phyloP scores from a whole-genome alignment of 2,113 vertebrate species.

The Silurus meridionalis region DNA sequence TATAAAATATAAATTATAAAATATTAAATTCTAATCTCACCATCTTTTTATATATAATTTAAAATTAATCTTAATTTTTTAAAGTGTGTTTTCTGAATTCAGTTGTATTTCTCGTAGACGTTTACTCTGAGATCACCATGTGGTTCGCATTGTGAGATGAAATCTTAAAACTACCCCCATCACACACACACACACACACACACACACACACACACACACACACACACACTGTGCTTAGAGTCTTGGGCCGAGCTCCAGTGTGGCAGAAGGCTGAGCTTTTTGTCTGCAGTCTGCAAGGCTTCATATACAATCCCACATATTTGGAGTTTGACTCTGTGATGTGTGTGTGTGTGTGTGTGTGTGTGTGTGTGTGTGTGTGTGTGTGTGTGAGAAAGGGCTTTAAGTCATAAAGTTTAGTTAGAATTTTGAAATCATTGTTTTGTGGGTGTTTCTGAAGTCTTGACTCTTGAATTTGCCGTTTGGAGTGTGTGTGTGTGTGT shows the following conservation, averaged over 20 bases:
- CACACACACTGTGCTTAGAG: constrained; percentile 5
- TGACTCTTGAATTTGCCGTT: background rate
- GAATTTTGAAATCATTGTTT: background rate
- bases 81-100: background rate
- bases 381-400: background rate
- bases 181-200: constrained; percentile 13
- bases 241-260: constrained; percentile 33
- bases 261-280: constrained; percentile 43
- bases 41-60: background rate
- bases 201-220: background rate
- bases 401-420: background rate
- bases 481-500: too few species aligned
- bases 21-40: background rate
- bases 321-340: background rate
- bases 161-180: constrained; percentile 21
- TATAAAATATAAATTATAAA: background rate
- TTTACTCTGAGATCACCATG: constrained; percentile 42
- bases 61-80: background rate
- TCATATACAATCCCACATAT: constrained; percentile 29
- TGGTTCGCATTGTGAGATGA: constrained; percentile 53
- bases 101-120: background rate
- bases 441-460: background rate
- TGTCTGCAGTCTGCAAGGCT: constrained; percentile 32
- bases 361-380: too few species aligned
- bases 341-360: background rate